A percentile compares a stretch with the other conserved stretches of the same genome.
Evolutionary conservation across 2,888 invertebrate genomes (phyloP).

Genomic region (Horisme vitalbata): DNA sequence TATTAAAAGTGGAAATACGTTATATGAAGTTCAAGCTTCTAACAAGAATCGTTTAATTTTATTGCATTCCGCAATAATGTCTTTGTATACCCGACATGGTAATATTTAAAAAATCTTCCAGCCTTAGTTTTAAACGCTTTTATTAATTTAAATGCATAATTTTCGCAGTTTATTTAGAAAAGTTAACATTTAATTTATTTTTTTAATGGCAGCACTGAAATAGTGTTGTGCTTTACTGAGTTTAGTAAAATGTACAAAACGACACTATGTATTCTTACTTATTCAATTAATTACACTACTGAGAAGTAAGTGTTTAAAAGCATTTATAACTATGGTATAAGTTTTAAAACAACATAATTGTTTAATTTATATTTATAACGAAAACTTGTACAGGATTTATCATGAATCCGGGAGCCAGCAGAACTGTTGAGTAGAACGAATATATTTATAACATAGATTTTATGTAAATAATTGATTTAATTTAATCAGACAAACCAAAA

Average conservation of each 20-base stretch:
- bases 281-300: no score
- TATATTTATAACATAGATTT: no score
- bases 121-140: no score
- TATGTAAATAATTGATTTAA: neutral
- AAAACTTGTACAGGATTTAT: conserved; percentile 5
- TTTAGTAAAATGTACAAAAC: no score
- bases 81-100: conserved; percentile 38
- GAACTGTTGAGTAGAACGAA: conserved; percentile 14
- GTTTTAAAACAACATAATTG: neutral
- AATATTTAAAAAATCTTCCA: neutral
- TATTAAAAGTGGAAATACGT: neutral
- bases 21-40: neutral
- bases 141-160: neutral
- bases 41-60: conserved; percentile 50
- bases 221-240: no score
- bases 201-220: no score
- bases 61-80: conserved; percentile 64
- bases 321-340: no score
- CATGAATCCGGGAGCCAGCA: conserved; percentile 12
- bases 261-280: no score
- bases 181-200: no score
- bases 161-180: no score
- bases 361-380: neutral
- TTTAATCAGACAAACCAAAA: conserved; percentile 1
- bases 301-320: no score